Percentiles rank a stretch among this genome's conserved stretches.
Evolutionary conservation across 2,113 vertebrate genomes (phyloP).

Genomic region (Anhinga anhinga): DNA sequence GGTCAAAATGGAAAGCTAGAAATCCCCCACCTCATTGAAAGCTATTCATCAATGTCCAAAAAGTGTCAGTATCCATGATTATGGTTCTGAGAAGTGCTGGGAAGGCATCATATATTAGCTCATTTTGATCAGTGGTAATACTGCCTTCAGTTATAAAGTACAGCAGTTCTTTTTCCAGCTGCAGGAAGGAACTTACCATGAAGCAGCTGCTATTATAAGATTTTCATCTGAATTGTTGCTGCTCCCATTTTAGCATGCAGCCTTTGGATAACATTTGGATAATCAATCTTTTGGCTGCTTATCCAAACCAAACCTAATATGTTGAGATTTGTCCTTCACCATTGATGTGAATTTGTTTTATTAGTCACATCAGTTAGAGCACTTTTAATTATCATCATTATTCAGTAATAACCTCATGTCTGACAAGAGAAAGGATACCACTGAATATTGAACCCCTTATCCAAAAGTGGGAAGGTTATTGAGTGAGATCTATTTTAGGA

Average conservation of each 20-base stretch:
- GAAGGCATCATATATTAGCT: not conserved
- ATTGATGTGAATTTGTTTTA: constrained; percentile 4
- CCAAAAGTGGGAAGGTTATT: constrained; percentile 16
- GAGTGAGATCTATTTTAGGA: constrained; percentile 31
- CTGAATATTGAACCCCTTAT: not conserved
- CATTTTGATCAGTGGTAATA: not conserved
- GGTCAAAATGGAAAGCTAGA: not conserved
- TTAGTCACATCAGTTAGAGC: not conserved
- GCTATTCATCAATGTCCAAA: not conserved
- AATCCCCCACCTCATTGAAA: not conserved
- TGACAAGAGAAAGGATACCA: constrained; percentile 19
- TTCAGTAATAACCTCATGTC: constrained; percentile 31
- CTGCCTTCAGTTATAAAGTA: constrained; percentile 17
- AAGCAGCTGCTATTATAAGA: not conserved
- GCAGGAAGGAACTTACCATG: not conserved
- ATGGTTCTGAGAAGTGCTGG: not conserved
- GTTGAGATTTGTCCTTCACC: constrained; percentile 15
- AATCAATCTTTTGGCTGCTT: constrained; percentile 27
- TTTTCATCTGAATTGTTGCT: not conserved
- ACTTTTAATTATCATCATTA: constrained; percentile 54
- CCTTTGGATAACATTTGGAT: not conserved
- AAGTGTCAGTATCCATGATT: not conserved
- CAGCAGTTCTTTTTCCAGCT: not conserved
- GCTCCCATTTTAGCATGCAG: not conserved
- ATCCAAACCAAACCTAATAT: not conserved